A percentile compares a stretch with the other conserved stretches of the same genome.
phyloP scores from a whole-genome alignment of 2,113 vertebrate genomes.

The Campylorhamphus procurvoides region DNA sequence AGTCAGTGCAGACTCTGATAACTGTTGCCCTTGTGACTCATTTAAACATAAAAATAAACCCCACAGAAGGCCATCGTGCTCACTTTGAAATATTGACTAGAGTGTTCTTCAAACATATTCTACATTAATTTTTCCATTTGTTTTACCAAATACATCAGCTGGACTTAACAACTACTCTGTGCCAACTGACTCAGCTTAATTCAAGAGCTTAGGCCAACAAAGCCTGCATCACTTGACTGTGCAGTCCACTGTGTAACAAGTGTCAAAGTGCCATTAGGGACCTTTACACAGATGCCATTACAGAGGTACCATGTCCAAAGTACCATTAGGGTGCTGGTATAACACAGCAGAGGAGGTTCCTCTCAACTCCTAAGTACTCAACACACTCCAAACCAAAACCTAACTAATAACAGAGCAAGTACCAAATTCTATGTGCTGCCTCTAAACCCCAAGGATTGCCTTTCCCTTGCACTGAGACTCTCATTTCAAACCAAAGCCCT shows the following conservation, averaged over 20 bases:
- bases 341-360: background rate
- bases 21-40: background rate
- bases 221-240: background rate
- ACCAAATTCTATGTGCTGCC: background rate
- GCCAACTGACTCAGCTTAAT: background rate
- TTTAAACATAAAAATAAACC: background rate
- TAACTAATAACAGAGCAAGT: background rate
- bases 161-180: background rate
- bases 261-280: background rate
- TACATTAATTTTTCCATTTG: background rate
- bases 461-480: background rate
- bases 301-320: background rate
- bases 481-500: background rate
- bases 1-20: background rate
- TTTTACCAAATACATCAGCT: background rate
- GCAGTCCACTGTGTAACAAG: background rate
- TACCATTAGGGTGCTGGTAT: background rate
- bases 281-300: background rate
- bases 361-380: background rate
- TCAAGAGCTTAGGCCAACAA: background rate
- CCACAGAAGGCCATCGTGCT: background rate
- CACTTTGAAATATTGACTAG: background rate
- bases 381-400: background rate
- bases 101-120: background rate
- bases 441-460: background rate